These are phyloP conservation scores for Poeciliopsis retropinna DNA, from an alignment of 2,113 vertebrate genomes.

Conservation along the genomic window DNA sequence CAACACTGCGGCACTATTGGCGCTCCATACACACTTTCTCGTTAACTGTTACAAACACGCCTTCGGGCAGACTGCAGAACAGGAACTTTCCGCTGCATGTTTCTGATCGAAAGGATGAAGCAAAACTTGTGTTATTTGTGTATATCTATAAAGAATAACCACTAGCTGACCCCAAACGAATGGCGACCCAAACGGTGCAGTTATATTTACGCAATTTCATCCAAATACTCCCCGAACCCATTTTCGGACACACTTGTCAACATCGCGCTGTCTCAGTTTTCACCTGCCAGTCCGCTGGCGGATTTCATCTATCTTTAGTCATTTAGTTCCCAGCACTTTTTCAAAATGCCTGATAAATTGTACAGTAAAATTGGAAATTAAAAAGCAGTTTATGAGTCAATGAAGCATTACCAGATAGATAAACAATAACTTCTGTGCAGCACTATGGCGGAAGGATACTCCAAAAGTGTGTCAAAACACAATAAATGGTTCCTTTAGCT, in stretches of 20 bases:
- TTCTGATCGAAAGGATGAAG: background rate
- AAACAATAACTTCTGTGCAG: background rate
- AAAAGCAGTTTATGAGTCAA: background rate
- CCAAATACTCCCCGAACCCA: background rate
- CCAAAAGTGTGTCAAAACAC: background rate
- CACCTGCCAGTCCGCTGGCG: background rate
- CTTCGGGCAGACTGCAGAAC: background rate
- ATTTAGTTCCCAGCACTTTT: background rate
- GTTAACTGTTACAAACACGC: background rate
- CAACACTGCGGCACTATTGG: background rate
- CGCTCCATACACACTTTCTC: background rate
- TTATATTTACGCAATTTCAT: background rate
- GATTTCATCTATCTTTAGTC: background rate
- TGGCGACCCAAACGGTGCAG: background rate
- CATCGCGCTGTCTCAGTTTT: background rate
- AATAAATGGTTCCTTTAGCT: background rate
- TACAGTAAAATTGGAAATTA: background rate
- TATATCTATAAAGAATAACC: background rate
- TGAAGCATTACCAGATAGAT: too few species aligned
- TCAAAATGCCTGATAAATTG: background rate
- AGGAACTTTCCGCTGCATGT: background rate
- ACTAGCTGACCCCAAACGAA: too few species aligned
- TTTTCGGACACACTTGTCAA: background rate
- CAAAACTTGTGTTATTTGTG: background rate
- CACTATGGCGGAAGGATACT: constrained; percentile 18